Percentiles rank a stretch among this genome's conserved stretches.
Conservation (phyloP, 1,140 invertebrate species). For the Chymomyza costata region DNA sequence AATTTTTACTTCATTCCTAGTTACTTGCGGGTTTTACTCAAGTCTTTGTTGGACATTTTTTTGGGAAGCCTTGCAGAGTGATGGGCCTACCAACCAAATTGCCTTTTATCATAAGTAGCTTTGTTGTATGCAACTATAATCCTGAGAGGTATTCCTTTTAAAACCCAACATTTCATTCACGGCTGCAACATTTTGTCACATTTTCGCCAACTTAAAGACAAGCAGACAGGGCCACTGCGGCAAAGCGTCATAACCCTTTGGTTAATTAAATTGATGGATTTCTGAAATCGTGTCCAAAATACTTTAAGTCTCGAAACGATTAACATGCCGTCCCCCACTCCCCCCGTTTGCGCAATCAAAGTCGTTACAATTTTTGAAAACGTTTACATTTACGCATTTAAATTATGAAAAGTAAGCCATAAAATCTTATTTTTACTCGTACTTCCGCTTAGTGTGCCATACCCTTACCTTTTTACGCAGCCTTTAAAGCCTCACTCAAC, state of each 20-base stretch:
- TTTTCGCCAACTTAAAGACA: too few relatives aligned
- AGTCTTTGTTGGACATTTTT: too few relatives aligned
- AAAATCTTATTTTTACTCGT: slow-evolving; percentile 64
- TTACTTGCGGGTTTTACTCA: too few relatives aligned
- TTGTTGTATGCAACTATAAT: too few relatives aligned
- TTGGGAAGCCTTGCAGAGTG: too few relatives aligned
- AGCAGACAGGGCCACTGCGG: too few relatives aligned
- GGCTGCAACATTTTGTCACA: too few relatives aligned
- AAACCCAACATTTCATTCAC: too few relatives aligned
- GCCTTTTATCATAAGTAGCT: too few relatives aligned
- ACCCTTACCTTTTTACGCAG: background rate
- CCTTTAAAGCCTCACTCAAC: background rate
- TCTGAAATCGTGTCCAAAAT: slow-evolving; percentile 37
- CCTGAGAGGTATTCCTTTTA: too few relatives aligned
- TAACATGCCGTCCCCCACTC: slow-evolving; percentile 20
- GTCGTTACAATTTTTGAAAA: slow-evolving; percentile 28
- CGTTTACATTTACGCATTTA: slow-evolving; percentile 55
- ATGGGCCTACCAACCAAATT: too few relatives aligned
- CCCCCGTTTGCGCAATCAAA: background rate
- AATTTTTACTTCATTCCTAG: too few relatives aligned
- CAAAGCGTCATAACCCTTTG: slow-evolving; percentile 39
- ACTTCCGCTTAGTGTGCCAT: slow-evolving; percentile 33
- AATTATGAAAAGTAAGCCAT: slow-evolving; percentile 74
- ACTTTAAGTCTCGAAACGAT: slow-evolving; percentile 43
- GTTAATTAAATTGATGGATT: slow-evolving; percentile 71